phyloP scores from a whole-genome alignment of 2,797 vertebrate species.

The Gallirallus australis region DNA sequence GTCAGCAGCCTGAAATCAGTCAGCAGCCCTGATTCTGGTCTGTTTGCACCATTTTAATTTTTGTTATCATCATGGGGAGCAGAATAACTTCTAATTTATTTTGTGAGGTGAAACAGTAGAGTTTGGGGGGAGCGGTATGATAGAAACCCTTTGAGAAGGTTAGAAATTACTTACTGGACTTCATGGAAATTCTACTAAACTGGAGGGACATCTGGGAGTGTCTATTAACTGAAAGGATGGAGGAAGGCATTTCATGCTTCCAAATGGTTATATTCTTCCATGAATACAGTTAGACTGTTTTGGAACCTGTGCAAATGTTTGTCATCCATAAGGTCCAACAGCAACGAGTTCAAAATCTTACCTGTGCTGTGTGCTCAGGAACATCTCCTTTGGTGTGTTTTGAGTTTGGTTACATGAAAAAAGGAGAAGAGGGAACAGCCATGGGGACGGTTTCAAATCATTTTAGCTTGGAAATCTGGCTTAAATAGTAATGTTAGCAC shows the following conservation, averaged over 20 bases:
- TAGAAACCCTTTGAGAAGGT: background rate
- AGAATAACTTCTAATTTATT: background rate
- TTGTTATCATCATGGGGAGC: background rate
- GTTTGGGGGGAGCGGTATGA: background rate
- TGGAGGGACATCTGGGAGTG: background rate
- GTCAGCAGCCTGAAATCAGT: background rate
- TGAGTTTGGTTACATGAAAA: slow-evolving; percentile 37
- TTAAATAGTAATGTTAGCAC: slow-evolving; percentile 61
- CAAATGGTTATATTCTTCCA: background rate
- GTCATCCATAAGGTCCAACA: background rate
- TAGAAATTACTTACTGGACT: background rate
- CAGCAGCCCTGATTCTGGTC: background rate
- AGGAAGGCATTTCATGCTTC: background rate
- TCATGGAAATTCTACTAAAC: background rate
- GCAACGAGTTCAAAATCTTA: background rate
- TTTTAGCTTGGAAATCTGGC: slow-evolving; percentile 70
- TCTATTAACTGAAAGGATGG: background rate
- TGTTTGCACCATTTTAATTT: background rate
- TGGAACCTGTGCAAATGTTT: background rate
- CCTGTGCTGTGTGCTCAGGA: slow-evolving; percentile 6
- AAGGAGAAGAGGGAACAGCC: background rate
- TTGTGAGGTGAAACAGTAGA: background rate
- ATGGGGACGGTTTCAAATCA: slow-evolving; percentile 22
- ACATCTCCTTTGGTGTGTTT: background rate
- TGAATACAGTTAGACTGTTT: background rate